Conservation (phyloP, 2,888 invertebrate species). For the Philonicus albiceps region DNA sequence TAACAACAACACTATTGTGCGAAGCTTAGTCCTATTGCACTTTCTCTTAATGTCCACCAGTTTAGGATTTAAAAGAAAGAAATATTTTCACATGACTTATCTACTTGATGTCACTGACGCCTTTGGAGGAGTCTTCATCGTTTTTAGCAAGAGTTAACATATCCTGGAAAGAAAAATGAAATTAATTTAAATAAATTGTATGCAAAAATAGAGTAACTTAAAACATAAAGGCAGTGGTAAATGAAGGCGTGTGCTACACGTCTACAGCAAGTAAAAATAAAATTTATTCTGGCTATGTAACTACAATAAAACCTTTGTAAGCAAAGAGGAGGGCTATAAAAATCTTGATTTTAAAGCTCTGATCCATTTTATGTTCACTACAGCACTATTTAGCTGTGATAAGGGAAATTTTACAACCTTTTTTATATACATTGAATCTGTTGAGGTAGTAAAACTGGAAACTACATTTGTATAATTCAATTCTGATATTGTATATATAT, state of each 20-base stretch:
- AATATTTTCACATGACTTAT: conserved; percentile 19
- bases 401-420: neutral
- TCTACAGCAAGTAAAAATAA: neutral
- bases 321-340: neutral
- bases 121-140: neutral
- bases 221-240: neutral
- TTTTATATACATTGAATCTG: neutral
- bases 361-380: neutral
- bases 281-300: neutral
- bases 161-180: neutral
- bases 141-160: neutral
- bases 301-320: neutral
- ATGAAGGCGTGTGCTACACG: neutral
- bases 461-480: neutral
- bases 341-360: neutral
- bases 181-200: neutral
- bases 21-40: neutral
- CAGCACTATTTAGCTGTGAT: neutral
- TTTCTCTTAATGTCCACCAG: conserved; percentile 13
- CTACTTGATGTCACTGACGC: neutral
- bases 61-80: conserved; percentile 15
- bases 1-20: conserved; percentile 50
- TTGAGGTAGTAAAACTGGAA: neutral
- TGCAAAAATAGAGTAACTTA: neutral
- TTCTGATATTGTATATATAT: no score